Conservation (phyloP, 2,888 invertebrate species). For the Taenaris catops region DNA sequence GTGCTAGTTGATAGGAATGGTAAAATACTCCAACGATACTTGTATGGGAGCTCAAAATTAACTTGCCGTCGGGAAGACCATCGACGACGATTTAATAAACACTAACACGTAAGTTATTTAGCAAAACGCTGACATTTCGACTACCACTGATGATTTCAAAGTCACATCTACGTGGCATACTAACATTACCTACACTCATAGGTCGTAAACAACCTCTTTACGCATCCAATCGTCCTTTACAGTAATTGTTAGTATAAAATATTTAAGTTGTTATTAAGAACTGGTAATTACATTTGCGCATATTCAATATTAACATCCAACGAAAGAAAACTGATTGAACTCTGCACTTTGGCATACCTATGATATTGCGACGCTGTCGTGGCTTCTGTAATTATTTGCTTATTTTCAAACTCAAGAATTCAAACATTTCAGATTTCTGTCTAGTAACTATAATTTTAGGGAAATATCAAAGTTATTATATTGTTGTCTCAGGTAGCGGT, state of each 20-base stretch:
- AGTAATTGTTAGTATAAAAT: conserved; percentile 16
- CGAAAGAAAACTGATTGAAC: conserved; percentile 34
- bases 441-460: conserved; percentile 5
- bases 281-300: conserved; percentile 5
- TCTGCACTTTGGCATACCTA: conserved; percentile 30
- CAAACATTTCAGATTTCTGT: conserved; percentile 13
- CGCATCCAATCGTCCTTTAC: conserved; percentile 21
- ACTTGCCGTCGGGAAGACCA: conserved; percentile 4
- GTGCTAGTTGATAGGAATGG: too few relatives aligned
- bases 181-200: conserved; percentile 46
- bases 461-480: conserved; percentile 25
- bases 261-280: conserved; percentile 15
- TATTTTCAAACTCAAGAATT: conserved; percentile 24
- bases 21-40: too few relatives aligned
- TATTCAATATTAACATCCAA: conserved; percentile 5
- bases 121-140: conserved; percentile 48
- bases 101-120: conserved; percentile 37
- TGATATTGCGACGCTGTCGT: conserved; percentile 30
- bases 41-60: too few relatives aligned
- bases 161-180: conserved; percentile 44
- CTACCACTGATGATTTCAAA: conserved; percentile 39
- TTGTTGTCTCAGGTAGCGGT: conserved; percentile 4
- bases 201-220: conserved; percentile 25
- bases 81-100: conserved; percentile 1
- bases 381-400: conserved; percentile 27